Evolutionary conservation across 1,140 invertebrate species (phyloP), one percentile per base, ranked within the genome.

Genomic region (Micrasema minimum): DNA sequence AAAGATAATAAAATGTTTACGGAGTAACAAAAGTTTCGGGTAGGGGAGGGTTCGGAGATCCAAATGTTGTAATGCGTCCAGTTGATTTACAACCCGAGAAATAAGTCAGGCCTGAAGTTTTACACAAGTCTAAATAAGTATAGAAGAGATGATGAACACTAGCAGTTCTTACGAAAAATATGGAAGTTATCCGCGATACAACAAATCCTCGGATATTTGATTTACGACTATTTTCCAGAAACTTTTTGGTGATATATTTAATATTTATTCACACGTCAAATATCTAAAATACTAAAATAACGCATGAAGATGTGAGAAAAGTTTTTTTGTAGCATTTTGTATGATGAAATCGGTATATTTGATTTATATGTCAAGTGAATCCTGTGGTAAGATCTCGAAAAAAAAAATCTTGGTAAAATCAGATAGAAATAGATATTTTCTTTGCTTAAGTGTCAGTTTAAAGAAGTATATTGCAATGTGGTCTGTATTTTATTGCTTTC

Each of bases 71-170:
- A 55, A 26, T 45, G 43, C 38, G 66, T 68, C 66, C 66, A 68
- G 51, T 69, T 73, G 72, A 73, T 73, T 73, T 73, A 73, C 69
- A 66, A 26, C 51, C 37, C 50, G 51, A 23, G 38, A 37, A 73
- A 73, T 46, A 73, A 73, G 65, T 66, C 66, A 26, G 20, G 72
- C 66, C 57, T 66, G 59, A 69, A 66, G 43, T 69, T 69, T 66
- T 46, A 59, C 51, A 46, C 62, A 31, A 62, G 37, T 26, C 37
- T 38, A n/a, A n/a, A n/a, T n/a, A n/a, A n/a, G n/a, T n/a, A n/a
- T n/a, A n/a, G n/a, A n/a, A n/a, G 14, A 23, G 48, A 53, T 66
- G 64, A 66, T 53, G 64, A 66, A 66, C 64, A 53, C 20, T 51
- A n/a, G 6, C 26, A 57, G 37, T 57, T 37, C 31, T 57, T 16